Evolutionary conservation across 2,797 vertebrate species (phyloP).

Genomic region (Eurystomus glaucurus): DNA sequence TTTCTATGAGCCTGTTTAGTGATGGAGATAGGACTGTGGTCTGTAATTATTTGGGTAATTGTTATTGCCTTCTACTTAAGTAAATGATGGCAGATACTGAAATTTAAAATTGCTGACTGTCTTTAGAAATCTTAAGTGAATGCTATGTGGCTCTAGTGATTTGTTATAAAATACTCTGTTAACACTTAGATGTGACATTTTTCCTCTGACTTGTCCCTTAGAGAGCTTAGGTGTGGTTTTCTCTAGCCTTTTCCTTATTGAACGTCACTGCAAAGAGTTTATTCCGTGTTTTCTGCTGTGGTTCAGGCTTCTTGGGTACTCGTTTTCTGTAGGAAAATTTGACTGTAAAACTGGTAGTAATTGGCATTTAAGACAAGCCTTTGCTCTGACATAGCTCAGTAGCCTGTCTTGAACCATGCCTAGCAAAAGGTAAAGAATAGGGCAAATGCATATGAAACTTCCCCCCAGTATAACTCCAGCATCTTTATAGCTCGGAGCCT

Average conservation of each 20-base stretch:
- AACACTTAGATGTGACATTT: background rate
- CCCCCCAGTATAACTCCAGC: background rate
- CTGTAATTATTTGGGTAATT: background rate
- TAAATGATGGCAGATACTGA: background rate
- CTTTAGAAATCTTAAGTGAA: background rate
- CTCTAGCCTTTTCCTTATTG: background rate
- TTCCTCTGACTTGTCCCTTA: background rate
- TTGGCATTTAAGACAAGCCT: background rate
- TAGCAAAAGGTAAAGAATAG: background rate
- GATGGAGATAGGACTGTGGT: background rate
- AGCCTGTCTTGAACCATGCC: background rate
- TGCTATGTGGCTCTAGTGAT: background rate
- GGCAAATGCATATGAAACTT: background rate
- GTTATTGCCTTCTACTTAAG: background rate
- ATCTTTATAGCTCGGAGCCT: background rate
- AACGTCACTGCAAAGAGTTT: background rate
- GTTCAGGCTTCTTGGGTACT: background rate
- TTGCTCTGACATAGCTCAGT: background rate
- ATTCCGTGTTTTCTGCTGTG: background rate
- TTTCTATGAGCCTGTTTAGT: background rate
- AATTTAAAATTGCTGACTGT: background rate
- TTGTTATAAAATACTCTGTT: conserved; percentile 20
- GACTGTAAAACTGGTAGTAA: background rate
- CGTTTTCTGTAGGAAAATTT: background rate
- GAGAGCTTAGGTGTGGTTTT: background rate